Conservation (phyloP, 2,888 invertebrate genomes). For the Aporophyla lueneburgensis region DNA sequence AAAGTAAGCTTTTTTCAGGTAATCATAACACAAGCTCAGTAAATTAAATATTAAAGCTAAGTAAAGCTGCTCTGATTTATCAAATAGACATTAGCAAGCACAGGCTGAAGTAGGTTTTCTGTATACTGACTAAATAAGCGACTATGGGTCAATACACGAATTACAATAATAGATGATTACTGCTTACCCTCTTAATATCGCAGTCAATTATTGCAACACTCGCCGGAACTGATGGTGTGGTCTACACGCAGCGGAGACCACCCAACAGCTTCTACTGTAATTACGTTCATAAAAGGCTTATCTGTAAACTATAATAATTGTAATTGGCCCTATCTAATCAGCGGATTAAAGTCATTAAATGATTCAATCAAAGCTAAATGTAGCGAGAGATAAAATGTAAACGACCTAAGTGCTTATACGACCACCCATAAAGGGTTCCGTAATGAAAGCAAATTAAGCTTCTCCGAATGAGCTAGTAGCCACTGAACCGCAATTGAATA, state of each 20-base stretch:
- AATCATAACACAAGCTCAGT: neutral
- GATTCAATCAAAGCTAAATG: conserved; percentile 41
- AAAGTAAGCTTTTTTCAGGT: neutral
- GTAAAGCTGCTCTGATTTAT: neutral
- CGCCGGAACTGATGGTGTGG: conserved; percentile 1
- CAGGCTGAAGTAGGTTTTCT: neutral
- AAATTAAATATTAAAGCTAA: neutral
- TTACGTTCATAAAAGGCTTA: conserved; percentile 47
- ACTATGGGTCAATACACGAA: neutral
- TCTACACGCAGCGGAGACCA: conserved; percentile 25
- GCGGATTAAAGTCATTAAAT: conserved; percentile 18
- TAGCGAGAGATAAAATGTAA: conserved; percentile 31
- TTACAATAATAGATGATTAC: neutral
- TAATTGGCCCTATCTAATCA: conserved; percentile 47
- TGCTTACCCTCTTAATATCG: conserved; percentile 10
- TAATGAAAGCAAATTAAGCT: conserved; percentile 27
- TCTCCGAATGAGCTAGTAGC: neutral
- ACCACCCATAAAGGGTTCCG: conserved; percentile 5
- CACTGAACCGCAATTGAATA: neutral
- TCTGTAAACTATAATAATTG: conserved; percentile 35
- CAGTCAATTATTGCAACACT: neutral
- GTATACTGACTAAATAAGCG: neutral
- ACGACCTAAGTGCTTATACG: conserved; percentile 5
- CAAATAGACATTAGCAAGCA: neutral
- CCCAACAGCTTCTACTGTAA: conserved; percentile 16